Base-by-base conservation (phyloP, 2,113 vertebrate genomes). In the Sciurus niger region DNA sequence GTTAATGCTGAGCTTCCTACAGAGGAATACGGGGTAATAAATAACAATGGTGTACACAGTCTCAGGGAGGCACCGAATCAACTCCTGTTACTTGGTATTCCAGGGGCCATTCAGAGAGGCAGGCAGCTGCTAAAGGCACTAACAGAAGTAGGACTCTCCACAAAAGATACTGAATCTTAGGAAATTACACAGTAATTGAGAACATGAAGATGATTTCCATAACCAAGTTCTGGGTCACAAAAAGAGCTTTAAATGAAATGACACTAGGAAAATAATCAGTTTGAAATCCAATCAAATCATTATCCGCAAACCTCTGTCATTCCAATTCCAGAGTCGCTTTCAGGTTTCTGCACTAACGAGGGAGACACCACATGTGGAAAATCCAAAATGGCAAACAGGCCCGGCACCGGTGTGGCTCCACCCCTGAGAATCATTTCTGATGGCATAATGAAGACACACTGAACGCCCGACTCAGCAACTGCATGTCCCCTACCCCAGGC, bases 181-280 rank as follows among this genome's bases (percentile, higher is more conserved):
- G 43, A 67, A 93, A 96, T 90, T 25, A 90, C 51, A 88, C 17
- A 84, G 74, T n/a, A 65, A 93, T 32, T 65, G 76, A 78, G 78
- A 95, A 58, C 30, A 65, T 65, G 28, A 43, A 74, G 55, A 43
- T 34, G 40, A 90, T 84, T 73, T 94, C 74, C 68, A 72, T n/a
- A 87, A 43, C 32, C 6, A 65, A 43, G 34, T 53, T 37, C 0
- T 28, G 30, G 58, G 67, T 65, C 92, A 93, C 48, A 84, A 9
- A 53, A 77, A 93, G 48, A 78, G 7, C 34, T 73, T 46, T 63
- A 83, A 85, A 87, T 68, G 82, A 90, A 96, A 79, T 53, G 77
- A 95, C 24, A 58, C 30, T 14, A 74, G 43, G 40, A 86, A 82
- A 87, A 84, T 25, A 85, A 79, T 67, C 34, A 48, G 40, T 73